These are phyloP conservation scores for Malurus elegans DNA, from an alignment of 2,113 vertebrate species.

Conservation along the genomic window DNA sequence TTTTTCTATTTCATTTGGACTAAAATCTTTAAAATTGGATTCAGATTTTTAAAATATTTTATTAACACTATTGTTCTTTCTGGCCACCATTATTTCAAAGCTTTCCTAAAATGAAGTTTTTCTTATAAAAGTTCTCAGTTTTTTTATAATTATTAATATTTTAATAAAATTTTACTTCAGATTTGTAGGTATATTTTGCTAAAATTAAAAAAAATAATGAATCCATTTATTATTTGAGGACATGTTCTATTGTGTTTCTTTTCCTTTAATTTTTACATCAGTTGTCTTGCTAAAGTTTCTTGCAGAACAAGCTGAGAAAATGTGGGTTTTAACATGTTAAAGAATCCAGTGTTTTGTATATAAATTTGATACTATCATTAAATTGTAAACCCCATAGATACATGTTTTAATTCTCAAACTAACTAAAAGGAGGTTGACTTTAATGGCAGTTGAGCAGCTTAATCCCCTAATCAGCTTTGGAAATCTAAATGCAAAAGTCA, in stretches of 20 bases:
- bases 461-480: conserved; percentile 5
- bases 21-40: background rate
- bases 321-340: background rate
- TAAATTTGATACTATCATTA: background rate
- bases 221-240: background rate
- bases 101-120: background rate
- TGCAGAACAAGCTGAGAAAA: background rate
- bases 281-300: background rate
- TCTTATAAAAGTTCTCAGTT: background rate
- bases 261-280: background rate
- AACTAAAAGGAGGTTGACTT: background rate
- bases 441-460: background rate
- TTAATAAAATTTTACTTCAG: background rate
- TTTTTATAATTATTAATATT: background rate
- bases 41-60: background rate
- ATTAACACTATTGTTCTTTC: background rate
- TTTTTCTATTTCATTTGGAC: background rate
- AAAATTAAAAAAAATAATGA: background rate
- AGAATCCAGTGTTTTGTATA: background rate
- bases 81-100: background rate
- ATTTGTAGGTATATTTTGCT: background rate
- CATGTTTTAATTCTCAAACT: background rate
- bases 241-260: background rate
- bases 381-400: background rate
- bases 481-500: conserved; percentile 24